phyloP scores from a whole-genome alignment of 2,113 vertebrate species.

The Genyomyrus donnyi region DNA sequence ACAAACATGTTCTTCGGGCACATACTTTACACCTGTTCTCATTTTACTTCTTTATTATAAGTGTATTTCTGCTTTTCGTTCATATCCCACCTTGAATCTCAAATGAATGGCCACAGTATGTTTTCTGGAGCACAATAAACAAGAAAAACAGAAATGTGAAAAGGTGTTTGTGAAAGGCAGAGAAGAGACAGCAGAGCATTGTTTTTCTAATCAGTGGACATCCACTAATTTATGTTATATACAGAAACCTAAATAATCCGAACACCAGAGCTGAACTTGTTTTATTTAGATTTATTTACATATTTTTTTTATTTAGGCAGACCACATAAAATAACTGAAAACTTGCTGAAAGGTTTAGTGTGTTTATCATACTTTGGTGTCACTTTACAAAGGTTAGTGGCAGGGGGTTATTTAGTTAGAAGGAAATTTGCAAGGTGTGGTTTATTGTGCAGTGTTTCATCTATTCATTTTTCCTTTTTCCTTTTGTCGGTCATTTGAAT shows the following conservation, averaged over 20 bases:
- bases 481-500: slow-evolving; percentile 6
- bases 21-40: slow-evolving; percentile 63
- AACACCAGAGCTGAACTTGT: slow-evolving; percentile 13
- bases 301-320: neutral
- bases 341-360: neutral
- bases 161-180: slow-evolving; percentile 54
- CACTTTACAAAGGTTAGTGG: neutral
- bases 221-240: slow-evolving; percentile 63
- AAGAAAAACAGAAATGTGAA: slow-evolving; percentile 42
- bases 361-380: neutral
- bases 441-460: neutral
- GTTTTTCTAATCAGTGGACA: slow-evolving; percentile 1
- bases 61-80: slow-evolving; percentile 56
- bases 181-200: slow-evolving; percentile 28
- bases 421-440: neutral
- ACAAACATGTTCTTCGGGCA: slow-evolving; percentile 51
- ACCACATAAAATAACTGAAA: neutral
- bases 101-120: slow-evolving; percentile 69
- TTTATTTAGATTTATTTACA: neutral
- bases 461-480: slow-evolving; percentile 11
- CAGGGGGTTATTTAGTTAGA: neutral
- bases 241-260: slow-evolving; percentile 34
- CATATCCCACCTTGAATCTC: slow-evolving; percentile 27
- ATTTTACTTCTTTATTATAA: slow-evolving; percentile 67
- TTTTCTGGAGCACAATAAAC: slow-evolving; percentile 62